Conservation (phyloP, 2,113 vertebrate species). For the Sceloporus tristichus region DNA sequence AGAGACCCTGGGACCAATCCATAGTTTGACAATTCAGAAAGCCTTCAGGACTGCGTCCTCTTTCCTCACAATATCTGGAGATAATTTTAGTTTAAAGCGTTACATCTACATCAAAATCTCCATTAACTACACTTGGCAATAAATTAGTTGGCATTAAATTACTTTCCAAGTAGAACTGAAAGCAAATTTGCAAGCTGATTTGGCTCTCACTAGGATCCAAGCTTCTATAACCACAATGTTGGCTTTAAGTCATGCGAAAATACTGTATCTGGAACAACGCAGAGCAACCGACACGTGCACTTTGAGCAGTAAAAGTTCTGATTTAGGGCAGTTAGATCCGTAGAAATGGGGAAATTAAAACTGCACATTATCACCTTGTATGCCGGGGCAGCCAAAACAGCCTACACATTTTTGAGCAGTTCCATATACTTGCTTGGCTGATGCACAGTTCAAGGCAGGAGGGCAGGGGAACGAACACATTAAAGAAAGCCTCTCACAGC, state of each 20-base stretch:
- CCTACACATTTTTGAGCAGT: not conserved
- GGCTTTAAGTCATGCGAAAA: too few relatives aligned
- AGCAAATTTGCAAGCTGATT: not conserved
- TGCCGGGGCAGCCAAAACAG: not conserved
- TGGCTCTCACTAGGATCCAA: not conserved
- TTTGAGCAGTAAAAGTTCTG: not conserved
- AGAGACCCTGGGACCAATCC: too few relatives aligned
- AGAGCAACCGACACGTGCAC: not conserved
- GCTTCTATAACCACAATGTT: not conserved
- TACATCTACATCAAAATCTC: too few relatives aligned
- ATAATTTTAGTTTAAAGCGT: too few relatives aligned
- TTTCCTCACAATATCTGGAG: too few relatives aligned
- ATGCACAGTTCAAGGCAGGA: not conserved
- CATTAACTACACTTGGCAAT: not conserved
- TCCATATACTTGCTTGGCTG: not conserved
- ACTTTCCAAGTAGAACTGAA: not conserved
- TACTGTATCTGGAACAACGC: too few relatives aligned
- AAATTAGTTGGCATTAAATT: not conserved
- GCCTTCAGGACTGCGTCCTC: too few relatives aligned
- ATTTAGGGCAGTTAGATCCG: not conserved
- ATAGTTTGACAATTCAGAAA: too few relatives aligned
- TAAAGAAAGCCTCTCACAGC: not conserved
- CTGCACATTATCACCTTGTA: not conserved
- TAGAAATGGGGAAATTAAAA: not conserved
- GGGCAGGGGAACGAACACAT: not conserved